A percentile compares a stretch with the other conserved stretches of the same genome.
phyloP scores from a whole-genome alignment of 2,113 vertebrate species.

The Mesoclemmys tuberculata region DNA sequence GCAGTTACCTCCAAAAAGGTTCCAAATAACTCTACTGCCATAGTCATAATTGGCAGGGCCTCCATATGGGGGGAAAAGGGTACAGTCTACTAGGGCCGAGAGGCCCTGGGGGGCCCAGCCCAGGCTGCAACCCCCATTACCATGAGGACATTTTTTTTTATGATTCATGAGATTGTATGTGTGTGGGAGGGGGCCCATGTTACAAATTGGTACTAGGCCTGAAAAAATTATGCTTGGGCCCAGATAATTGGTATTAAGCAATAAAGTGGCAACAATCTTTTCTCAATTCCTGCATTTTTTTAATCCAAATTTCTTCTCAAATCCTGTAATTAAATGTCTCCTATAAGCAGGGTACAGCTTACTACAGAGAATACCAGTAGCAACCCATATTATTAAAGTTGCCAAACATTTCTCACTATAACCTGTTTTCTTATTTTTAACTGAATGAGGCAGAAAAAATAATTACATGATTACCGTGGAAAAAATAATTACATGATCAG shows the following conservation, averaged over 20 bases:
- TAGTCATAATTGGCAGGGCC: not conserved
- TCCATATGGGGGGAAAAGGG: too few relatives aligned
- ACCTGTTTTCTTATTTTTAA: not conserved
- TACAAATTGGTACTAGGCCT: too few relatives aligned
- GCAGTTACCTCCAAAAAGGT: not conserved
- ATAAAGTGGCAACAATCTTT: not conserved
- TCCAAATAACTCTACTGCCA: not conserved
- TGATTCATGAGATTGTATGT: too few relatives aligned
- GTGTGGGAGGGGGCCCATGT: too few relatives aligned
- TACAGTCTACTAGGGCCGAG: too few relatives aligned
- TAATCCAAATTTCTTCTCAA: not conserved
- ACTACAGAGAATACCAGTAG: not conserved
- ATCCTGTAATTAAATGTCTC: not conserved
- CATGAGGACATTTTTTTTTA: too few relatives aligned
- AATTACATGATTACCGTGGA: not conserved
- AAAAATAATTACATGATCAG: rapidly evolving
- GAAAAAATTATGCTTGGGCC: too few relatives aligned
- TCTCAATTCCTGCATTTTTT: not conserved
- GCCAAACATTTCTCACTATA: not conserved
- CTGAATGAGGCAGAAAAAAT: not conserved
- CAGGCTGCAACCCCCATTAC: too few relatives aligned
- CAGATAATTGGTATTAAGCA: not conserved
- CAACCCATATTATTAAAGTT: not conserved
- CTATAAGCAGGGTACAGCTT: not conserved
- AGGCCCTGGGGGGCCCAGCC: too few relatives aligned